Evolutionary conservation across 2,113 vertebrate species (phyloP).

Genomic region (Anoplopoma fimbria): DNA sequence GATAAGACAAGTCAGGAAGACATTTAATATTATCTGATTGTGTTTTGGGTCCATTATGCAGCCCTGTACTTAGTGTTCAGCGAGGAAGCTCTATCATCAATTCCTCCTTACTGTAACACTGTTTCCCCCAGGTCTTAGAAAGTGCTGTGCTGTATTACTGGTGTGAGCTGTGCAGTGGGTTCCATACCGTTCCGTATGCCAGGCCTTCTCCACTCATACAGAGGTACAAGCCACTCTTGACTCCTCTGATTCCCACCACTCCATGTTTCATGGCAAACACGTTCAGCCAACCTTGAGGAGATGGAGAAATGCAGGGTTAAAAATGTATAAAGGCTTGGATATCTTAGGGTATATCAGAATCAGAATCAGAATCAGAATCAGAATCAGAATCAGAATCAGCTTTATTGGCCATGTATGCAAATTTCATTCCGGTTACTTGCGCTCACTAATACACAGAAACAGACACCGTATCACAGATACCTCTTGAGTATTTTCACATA

Average conservation of each 20-base stretch:
- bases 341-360: too few species aligned
- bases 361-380: too few species aligned
- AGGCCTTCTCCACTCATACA: slow-evolving; percentile 76
- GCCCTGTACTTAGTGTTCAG: neutral
- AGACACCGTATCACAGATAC: neutral
- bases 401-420: too few species aligned
- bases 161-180: neutral
- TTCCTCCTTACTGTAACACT: neutral
- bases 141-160: neutral
- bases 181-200: slow-evolving; percentile 69
- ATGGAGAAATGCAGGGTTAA: neutral
- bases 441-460: too few species aligned
- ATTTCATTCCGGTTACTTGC: too few species aligned
- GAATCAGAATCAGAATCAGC: too few species aligned
- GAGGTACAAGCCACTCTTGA: slow-evolving; percentile 75
- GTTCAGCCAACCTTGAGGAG: slow-evolving; percentile 72
- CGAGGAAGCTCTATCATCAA: neutral
- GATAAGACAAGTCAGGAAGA: neutral
- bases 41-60: neutral
- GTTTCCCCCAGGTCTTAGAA: neutral
- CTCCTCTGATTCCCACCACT: slow-evolving; percentile 78
- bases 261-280: slow-evolving; percentile 77
- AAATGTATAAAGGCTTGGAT: neutral
- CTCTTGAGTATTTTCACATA: neutral
- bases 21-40: neutral